Conservation (phyloP, 2,113 vertebrate genomes). For the Cercocebus atys region DNA sequence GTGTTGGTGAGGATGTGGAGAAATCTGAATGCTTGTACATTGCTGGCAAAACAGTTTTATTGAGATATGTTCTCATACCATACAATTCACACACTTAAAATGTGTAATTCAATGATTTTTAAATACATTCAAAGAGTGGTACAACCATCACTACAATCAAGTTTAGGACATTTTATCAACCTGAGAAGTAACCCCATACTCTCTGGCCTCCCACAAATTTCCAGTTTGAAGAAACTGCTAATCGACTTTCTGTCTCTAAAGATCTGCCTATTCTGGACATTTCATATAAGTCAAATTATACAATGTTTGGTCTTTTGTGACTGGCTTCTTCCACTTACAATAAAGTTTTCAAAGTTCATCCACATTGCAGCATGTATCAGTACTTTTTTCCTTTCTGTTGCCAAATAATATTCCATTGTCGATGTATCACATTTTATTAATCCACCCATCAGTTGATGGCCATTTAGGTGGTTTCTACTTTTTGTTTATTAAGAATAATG, state of each 20-base stretch:
- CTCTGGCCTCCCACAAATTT: not conserved
- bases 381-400: not conserved
- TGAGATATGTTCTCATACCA: not conserved
- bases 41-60: not conserved
- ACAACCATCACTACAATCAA: not conserved
- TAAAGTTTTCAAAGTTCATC: not conserved
- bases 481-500: not conserved
- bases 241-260: not conserved
- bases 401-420: not conserved
- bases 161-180: not conserved
- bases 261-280: not conserved
- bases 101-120: not conserved
- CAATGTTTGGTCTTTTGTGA: not conserved
- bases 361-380: not conserved
- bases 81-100: not conserved
- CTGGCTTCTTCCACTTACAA: not conserved
- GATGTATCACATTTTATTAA: not conserved
- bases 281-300: not conserved
- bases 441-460: not conserved
- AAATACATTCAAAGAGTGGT: not conserved
- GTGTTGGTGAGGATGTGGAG: not conserved
- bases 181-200: not conserved
- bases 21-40: not conserved
- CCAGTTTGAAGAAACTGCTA: not conserved
- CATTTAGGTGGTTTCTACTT: not conserved